These are phyloP conservation scores for Oreonectes daqikongensis DNA, from an alignment of 2,797 vertebrate species.

Conservation along the genomic window DNA sequence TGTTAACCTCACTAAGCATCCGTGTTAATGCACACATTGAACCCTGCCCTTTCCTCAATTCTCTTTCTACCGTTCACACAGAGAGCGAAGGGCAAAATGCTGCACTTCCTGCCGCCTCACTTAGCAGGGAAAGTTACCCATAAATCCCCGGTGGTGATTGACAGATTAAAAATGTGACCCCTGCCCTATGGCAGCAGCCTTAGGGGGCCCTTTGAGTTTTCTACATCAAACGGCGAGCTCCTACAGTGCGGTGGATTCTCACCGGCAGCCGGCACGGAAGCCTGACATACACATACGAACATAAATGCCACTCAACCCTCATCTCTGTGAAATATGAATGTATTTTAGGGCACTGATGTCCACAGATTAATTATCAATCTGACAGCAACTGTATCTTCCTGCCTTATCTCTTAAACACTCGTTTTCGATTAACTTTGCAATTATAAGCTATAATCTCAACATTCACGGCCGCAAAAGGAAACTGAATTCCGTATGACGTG, in stretches of 20 bases:
- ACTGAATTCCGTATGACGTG: slow-evolving; percentile 22
- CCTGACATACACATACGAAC: neutral
- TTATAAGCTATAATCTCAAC: slow-evolving; percentile 39
- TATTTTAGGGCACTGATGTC: neutral
- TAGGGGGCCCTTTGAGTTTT: slow-evolving; percentile 47
- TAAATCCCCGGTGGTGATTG: slow-evolving; percentile 65
- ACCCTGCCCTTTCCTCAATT: slow-evolving; percentile 23
- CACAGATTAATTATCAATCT: slow-evolving; percentile 51
- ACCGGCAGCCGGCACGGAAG: slow-evolving; percentile 1
- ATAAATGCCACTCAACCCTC: slow-evolving; percentile 38
- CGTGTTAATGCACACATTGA: neutral
- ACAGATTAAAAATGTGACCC: slow-evolving; percentile 70
- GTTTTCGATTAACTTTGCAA: slow-evolving; percentile 42
- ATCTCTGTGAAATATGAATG: slow-evolving; percentile 30
- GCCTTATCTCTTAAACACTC: slow-evolving; percentile 29
- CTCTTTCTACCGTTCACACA: slow-evolving; percentile 27
- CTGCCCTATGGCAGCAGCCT: slow-evolving; percentile 60
- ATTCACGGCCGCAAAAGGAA: slow-evolving; percentile 32
- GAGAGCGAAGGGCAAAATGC: slow-evolving; percentile 45
- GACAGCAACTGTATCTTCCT: slow-evolving; percentile 39
- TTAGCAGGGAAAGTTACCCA: slow-evolving; percentile 63
- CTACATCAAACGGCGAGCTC: slow-evolving; percentile 47
- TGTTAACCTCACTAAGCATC: slow-evolving; percentile 1
- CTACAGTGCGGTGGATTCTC: slow-evolving; percentile 6
- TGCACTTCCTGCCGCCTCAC: slow-evolving; percentile 55